phyloP scores from a whole-genome alignment of 2,113 vertebrate genomes.

The Nycticorax nycticorax region DNA sequence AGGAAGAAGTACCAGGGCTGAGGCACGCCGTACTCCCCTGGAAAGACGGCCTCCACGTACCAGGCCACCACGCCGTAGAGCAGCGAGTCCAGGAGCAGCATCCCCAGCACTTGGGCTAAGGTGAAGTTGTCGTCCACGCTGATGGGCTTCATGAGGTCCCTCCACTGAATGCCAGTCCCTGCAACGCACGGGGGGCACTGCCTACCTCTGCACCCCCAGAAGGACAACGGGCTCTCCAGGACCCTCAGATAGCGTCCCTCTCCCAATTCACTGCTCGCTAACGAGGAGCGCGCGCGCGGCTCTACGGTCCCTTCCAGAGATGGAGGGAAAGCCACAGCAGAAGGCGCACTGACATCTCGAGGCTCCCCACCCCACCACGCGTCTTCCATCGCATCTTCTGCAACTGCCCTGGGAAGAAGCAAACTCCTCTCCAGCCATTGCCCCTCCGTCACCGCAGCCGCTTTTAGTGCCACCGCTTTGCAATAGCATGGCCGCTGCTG shows the following conservation, averaged over 20 bases:
- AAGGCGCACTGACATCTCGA: not conserved
- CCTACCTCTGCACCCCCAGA: not conserved
- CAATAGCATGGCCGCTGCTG: not conserved
- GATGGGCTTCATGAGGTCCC: conserved; percentile 85
- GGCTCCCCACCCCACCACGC: not conserved
- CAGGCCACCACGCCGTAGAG: conserved; percentile 89
- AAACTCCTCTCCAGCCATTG: not conserved
- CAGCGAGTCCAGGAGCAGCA: conserved; percentile 88
- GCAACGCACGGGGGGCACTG: not conserved
- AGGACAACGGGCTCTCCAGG: not conserved
- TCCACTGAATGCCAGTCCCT: conserved; percentile 94
- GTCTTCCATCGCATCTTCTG: not conserved
- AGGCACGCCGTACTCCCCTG: conserved; percentile 92
- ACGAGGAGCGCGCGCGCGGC: rapidly evolving
- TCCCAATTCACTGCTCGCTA: rapidly evolving
- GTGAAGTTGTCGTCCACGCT: conserved; percentile 94
- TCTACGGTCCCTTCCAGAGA: not conserved
- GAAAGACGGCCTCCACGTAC: conserved; percentile 94
- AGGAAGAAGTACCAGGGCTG: conserved; percentile 93
- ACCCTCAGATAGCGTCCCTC: not conserved
- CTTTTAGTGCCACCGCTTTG: not conserved
- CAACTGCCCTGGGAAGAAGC: not conserved
- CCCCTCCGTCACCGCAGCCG: not conserved
- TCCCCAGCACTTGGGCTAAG: conserved; percentile 86
- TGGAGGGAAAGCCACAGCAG: not conserved